Evolutionary conservation across 2,113 vertebrate species (phyloP).

Genomic region (Psephotus haematonotus): DNA sequence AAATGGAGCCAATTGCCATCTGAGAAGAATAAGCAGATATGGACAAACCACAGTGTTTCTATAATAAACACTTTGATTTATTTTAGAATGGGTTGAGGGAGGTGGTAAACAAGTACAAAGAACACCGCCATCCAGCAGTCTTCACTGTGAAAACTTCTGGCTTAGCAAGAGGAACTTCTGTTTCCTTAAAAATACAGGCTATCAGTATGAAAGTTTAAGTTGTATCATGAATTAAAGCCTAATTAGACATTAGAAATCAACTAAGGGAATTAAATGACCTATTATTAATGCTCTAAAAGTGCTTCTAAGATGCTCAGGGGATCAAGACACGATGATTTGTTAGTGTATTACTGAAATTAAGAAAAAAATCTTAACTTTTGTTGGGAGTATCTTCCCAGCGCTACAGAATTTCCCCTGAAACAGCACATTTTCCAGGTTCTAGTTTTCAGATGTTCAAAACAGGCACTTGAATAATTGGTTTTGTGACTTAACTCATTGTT

Average conservation of each 20-base stretch:
- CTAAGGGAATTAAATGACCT: not conserved
- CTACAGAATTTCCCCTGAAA: not conserved
- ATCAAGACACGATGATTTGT: constrained; percentile 22
- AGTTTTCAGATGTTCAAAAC: not conserved
- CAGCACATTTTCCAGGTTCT: not conserved
- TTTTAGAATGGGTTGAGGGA: not conserved
- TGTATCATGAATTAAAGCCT: constrained; percentile 11
- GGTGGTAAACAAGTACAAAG: not conserved
- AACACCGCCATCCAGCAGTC: not conserved
- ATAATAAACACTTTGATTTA: not conserved
- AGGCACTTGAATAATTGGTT: not conserved
- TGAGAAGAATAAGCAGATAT: not conserved
- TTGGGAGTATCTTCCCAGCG: not conserved
- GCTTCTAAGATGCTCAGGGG: not conserved
- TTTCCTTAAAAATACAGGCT: not conserved
- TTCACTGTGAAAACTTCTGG: not conserved
- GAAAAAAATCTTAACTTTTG: not conserved
- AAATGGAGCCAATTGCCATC: not conserved
- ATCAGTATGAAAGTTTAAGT: not conserved
- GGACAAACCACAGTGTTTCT: not conserved
- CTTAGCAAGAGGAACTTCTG: not conserved
- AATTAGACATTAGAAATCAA: constrained; percentile 37
- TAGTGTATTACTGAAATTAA: constrained; percentile 21
- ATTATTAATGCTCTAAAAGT: constrained; percentile 11
- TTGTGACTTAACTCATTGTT: not conserved